Evolutionary conservation across 2,113 vertebrate genomes (phyloP).

Genomic region (Mionectes macconnelli): DNA sequence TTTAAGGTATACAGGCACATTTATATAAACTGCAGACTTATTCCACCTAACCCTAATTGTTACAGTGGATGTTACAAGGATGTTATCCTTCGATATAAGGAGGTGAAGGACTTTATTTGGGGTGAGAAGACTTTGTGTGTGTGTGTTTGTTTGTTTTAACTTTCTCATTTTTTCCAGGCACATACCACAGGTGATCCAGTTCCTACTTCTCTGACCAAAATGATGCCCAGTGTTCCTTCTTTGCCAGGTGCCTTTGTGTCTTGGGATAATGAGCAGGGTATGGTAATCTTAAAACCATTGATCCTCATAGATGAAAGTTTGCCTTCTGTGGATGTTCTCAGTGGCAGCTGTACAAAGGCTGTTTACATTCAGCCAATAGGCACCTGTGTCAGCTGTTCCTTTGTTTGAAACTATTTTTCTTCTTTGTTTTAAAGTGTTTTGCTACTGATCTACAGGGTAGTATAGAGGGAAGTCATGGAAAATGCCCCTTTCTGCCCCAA

Average conservation of each 20-base stretch:
- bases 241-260: constrained; percentile 34
- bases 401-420: neutral
- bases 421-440: neutral
- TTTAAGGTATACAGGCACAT: neutral
- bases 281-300: neutral
- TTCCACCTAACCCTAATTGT: neutral
- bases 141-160: neutral
- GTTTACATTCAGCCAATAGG: neutral
- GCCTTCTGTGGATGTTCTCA: neutral
- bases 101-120: neutral
- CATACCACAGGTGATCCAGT: neutral
- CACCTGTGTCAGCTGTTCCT: neutral
- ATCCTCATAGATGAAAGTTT: neutral
- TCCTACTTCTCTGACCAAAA: neutral
- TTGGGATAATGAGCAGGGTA: constrained; percentile 69
- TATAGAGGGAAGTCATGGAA: neutral
- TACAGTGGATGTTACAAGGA: neutral
- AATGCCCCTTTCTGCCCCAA: accelerated
- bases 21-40: neutral
- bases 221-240: neutral
- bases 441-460: neutral
- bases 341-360: neutral
- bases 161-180: neutral
- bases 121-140: neutral
- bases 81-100: neutral